phyloP scores from a whole-genome alignment of 2,113 vertebrate genomes.

The Sporophila hypoxantha region DNA sequence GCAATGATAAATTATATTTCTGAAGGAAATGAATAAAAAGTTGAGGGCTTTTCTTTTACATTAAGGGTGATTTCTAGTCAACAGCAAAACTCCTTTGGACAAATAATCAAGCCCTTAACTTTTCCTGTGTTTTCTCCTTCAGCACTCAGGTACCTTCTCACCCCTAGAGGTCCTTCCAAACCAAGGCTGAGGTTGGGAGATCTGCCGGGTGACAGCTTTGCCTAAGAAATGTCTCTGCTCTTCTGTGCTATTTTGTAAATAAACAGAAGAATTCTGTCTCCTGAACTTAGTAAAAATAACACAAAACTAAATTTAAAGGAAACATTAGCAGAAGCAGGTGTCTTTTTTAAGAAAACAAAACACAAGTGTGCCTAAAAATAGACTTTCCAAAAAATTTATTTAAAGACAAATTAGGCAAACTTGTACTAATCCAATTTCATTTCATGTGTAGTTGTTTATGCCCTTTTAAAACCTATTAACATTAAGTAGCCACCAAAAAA shows the following conservation, averaged over 20 bases:
- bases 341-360: not conserved
- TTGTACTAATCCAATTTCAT: not conserved
- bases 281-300: not conserved
- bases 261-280: not conserved
- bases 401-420: not conserved
- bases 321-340: not conserved
- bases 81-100: not conserved
- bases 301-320: not conserved
- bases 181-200: not conserved
- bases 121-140: not conserved
- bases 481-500: not conserved
- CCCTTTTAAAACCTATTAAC: not conserved
- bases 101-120: not conserved
- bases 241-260: not conserved
- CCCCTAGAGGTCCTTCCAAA: constrained; percentile 44
- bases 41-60: not conserved
- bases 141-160: not conserved
- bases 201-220: not conserved
- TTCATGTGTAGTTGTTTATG: not conserved
- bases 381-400: not conserved
- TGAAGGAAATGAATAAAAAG: not conserved
- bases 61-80: not conserved
- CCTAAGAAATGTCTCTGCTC: not conserved
- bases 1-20: not conserved
- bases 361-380: not conserved